Percentiles rank a stretch among this genome's conserved stretches.
Conservation (phyloP, 2,888 invertebrate genomes). For the Eristalis intricaria region DNA sequence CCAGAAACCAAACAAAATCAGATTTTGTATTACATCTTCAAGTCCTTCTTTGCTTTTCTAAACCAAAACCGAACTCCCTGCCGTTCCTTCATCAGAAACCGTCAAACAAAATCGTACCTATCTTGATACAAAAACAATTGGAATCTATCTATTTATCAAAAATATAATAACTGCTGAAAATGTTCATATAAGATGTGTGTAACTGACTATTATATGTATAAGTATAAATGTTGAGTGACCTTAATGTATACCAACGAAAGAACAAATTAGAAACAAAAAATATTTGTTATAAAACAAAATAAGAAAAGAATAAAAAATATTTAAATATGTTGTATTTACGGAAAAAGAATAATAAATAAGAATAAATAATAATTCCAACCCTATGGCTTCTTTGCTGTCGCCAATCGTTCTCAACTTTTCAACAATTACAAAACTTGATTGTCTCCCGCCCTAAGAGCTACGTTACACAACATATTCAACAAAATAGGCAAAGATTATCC, state of each 20-base stretch:
- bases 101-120: neutral
- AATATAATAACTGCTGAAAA: constrained; percentile 34
- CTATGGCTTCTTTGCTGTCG: neutral
- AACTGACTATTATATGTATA: constrained; percentile 43
- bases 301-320: constrained; percentile 9
- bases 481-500: neutral
- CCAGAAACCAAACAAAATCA: too few species aligned
- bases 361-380: neutral
- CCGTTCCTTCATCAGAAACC: neutral
- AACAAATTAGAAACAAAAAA: constrained; percentile 26
- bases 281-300: constrained; percentile 32
- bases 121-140: neutral
- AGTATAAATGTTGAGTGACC: constrained; percentile 74
- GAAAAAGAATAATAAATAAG: neutral
- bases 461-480: constrained; percentile 2
- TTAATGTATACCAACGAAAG: constrained; percentile 74
- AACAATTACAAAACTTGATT: neutral
- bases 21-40: too few species aligned
- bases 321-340: constrained; percentile 23
- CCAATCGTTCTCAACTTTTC: neutral
- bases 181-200: constrained; percentile 30
- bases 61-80: neutral
- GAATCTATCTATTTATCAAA: neutral
- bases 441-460: neutral
- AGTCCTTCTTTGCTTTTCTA: too few species aligned